Percentiles rank a stretch among this genome's conserved stretches.
Conservation (phyloP, 2,797 vertebrate genomes). For the Limnodromus scolopaceus region DNA sequence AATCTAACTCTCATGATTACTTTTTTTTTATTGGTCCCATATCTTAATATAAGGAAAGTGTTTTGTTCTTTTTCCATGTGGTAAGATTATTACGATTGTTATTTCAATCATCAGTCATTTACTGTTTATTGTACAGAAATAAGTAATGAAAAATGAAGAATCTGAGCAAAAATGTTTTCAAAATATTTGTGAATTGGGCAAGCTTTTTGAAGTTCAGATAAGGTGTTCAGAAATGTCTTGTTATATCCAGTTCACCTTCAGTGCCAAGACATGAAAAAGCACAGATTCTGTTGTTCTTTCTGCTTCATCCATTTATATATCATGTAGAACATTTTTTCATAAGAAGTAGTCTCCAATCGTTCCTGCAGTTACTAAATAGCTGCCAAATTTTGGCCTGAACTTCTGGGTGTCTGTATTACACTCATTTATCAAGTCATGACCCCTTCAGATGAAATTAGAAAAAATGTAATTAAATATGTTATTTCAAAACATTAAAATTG, state of each 20-base stretch:
- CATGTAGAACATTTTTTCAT: background rate
- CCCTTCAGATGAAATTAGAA: background rate
- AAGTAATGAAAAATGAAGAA: background rate
- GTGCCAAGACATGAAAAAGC: background rate
- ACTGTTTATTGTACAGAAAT: background rate
- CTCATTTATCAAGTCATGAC: background rate
- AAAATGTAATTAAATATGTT: background rate
- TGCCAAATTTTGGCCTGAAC: background rate
- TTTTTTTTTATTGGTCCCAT: background rate
- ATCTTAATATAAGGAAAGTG: background rate
- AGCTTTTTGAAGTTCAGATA: background rate
- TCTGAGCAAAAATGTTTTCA: background rate
- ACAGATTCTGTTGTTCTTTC: conserved; percentile 11
- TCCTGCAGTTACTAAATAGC: background rate
- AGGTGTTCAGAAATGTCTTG: background rate
- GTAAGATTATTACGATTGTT: background rate
- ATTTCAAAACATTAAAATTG: background rate
- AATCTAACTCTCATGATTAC: background rate
- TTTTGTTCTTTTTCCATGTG: background rate
- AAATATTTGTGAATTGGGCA: background rate
- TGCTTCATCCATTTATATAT: background rate
- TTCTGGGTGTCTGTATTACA: background rate
- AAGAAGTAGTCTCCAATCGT: background rate
- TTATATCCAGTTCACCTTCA: background rate
- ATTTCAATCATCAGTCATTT: background rate